phyloP scores from a whole-genome alignment of 1,140 invertebrate species.

The Neodiprion pinetum region DNA sequence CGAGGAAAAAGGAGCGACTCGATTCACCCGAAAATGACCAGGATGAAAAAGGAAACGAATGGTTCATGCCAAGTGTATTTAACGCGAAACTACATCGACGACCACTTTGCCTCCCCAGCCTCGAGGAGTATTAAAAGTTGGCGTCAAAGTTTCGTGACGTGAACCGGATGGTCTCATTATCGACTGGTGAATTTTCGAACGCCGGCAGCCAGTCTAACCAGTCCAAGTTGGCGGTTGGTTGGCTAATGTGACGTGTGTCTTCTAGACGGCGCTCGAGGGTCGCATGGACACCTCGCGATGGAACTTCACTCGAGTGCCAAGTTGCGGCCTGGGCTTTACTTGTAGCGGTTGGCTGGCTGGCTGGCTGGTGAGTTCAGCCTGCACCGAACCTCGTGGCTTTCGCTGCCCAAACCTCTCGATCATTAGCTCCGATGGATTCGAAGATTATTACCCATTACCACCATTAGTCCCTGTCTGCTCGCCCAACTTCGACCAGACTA shows the following conservation, averaged over 20 bases:
- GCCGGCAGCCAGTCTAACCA: background rate
- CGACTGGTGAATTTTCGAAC: slow-evolving; percentile 23
- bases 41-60: background rate
- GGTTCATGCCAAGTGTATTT: background rate
- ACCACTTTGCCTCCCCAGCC: slow-evolving; percentile 25
- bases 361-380: background rate
- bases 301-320: slow-evolving; percentile 51
- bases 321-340: slow-evolving; percentile 45
- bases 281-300: slow-evolving; percentile 10
- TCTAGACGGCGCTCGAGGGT: slow-evolving; percentile 25
- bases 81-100: slow-evolving; percentile 5
- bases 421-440: slow-evolving; percentile 58
- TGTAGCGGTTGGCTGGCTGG: slow-evolving; percentile 47
- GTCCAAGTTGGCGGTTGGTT: slow-evolving; percentile 35
- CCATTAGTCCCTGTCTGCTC: slow-evolving; percentile 45
- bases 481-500: slow-evolving; percentile 23
- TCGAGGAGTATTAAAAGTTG: slow-evolving; percentile 32
- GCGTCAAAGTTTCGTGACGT: slow-evolving; percentile 22
- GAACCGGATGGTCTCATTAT: slow-evolving; percentile 32
- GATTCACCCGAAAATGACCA: background rate
- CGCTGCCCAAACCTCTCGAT: slow-evolving; percentile 31
- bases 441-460: slow-evolving; percentile 56
- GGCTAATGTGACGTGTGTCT: slow-evolving; percentile 48
- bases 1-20: background rate
- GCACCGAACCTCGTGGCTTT: slow-evolving; percentile 1